Percentiles rank a stretch among this genome's conserved stretches.
These are phyloP conservation scores for Megalonaias nervosa DNA, from an alignment of 1,140 invertebrate genomes.

Conservation along the genomic window DNA sequence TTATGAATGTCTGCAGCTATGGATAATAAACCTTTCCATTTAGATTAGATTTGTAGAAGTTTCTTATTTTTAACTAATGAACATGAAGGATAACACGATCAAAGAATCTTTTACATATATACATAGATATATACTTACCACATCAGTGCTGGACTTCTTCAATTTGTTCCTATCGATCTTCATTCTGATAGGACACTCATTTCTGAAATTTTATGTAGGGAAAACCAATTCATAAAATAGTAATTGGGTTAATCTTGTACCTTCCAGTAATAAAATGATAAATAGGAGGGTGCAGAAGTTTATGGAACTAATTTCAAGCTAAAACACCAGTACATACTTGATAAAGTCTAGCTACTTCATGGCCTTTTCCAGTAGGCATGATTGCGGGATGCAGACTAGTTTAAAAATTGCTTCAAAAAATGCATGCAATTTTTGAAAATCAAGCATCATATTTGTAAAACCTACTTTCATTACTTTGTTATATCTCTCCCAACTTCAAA, in stretches of 20 bases:
- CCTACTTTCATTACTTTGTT: too few species aligned
- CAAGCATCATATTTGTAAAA: too few species aligned
- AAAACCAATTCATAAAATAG: too few species aligned
- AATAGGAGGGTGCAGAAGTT: not conserved
- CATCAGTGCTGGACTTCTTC: slow-evolving; percentile 90
- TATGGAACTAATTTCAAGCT: not conserved
- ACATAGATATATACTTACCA: slow-evolving; percentile 75
- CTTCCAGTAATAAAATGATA: slow-evolving; percentile 13
- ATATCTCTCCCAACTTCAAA: too few species aligned
- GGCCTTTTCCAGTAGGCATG: not conserved
- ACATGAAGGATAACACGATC: slow-evolving; percentile 8
- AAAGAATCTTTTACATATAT: slow-evolving; percentile 5
- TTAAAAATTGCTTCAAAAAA: too few species aligned
- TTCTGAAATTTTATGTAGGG: too few species aligned
- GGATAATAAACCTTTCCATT: too few species aligned
- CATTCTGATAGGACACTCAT: slow-evolving; percentile 74
- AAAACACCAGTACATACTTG: not conserved
- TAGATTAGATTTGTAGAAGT: too few species aligned
- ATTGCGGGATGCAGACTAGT: too few species aligned
- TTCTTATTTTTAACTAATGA: not conserved
- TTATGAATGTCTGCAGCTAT: too few species aligned
- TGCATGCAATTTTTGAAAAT: too few species aligned
- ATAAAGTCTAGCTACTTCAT: not conserved
- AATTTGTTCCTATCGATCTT: slow-evolving; percentile 90
- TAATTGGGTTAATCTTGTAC: slow-evolving; percentile 4